These are phyloP conservation scores for Gnatocerus cornutus DNA, from an alignment of 2,888 invertebrate genomes.

Conservation along the genomic window DNA sequence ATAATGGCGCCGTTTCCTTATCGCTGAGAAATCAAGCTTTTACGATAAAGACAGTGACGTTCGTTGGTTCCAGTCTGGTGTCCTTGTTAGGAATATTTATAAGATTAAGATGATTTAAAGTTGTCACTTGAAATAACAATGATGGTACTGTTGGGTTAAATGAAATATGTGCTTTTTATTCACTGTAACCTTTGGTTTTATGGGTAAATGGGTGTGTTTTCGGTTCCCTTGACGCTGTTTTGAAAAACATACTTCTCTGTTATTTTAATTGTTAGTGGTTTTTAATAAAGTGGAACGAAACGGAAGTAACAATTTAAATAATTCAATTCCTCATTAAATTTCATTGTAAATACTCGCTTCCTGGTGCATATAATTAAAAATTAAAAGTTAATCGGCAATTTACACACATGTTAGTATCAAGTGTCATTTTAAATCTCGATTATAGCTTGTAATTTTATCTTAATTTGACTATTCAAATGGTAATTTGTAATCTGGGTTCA, in stretches of 20 bases:
- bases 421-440: background rate
- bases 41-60: background rate
- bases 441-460: background rate
- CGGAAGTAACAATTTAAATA: slow-evolving; percentile 7
- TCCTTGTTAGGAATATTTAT: slow-evolving; percentile 23
- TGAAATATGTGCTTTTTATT: no score
- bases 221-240: no score
- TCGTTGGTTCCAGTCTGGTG: slow-evolving; percentile 13
- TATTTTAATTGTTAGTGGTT: background rate
- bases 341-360: background rate
- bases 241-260: no score
- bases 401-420: background rate
- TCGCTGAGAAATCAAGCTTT: slow-evolving; percentile 13
- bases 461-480: background rate
- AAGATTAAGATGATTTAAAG: no score
- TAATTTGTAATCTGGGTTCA: background rate
- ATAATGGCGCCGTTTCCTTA: slow-evolving; percentile 26
- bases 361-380: slow-evolving; percentile 8
- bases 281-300: background rate
- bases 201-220: no score
- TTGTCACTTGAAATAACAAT: no score
- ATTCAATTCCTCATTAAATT: background rate
- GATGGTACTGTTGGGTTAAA: no score
- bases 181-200: no score
- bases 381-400: background rate